Evolutionary conservation across 1,140 invertebrate genomes (phyloP).

Genomic region (Rhopalosiphum maidis): DNA sequence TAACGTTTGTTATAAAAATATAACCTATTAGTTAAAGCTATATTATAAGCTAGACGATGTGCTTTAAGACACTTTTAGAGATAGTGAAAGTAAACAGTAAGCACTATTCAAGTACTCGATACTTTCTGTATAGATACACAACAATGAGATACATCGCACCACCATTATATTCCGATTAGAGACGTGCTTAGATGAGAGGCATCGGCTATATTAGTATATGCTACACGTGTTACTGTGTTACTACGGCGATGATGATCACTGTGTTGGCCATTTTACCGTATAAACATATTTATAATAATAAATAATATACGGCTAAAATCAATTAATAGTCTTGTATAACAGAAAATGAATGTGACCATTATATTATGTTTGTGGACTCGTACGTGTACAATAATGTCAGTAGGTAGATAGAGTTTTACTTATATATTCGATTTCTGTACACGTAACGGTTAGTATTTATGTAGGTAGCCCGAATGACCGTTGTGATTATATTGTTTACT

Average conservation of each 20-base stretch:
- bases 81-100: slow-evolving; percentile 12
- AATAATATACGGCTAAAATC: not conserved
- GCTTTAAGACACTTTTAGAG: not conserved
- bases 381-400: not conserved
- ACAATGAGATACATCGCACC: not conserved
- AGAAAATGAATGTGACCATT: not conserved
- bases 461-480: not conserved
- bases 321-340: not conserved
- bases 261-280: not conserved
- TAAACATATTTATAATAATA: not conserved
- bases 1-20: not conserved
- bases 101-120: not conserved
- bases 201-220: not conserved
- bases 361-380: not conserved
- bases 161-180: not conserved
- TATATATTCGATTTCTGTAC: not conserved
- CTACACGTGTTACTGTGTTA: not conserved
- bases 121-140: not conserved
- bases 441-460: not conserved
- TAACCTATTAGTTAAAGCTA: not conserved
- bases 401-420: not conserved
- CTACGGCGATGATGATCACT: not conserved
- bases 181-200: not conserved
- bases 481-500: not conserved
- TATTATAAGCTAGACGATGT: not conserved